Base-by-base conservation (phyloP, 2,797 vertebrate genomes). In the Xiphophorus birchmanni region DNA sequence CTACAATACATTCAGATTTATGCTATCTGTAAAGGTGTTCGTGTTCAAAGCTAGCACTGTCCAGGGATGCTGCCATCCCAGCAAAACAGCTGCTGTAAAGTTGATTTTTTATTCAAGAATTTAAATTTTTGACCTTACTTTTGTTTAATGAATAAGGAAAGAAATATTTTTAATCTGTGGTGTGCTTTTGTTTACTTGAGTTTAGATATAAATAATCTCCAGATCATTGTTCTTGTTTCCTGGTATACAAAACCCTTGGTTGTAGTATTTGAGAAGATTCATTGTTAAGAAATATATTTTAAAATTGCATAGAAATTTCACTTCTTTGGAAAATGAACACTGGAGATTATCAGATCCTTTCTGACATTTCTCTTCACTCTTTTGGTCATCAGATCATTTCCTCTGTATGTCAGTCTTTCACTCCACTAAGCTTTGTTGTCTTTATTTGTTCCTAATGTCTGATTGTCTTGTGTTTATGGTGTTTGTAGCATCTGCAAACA, bases 381-480 rank as follows among this genome's bases (percentile, higher is more conserved):
- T 83, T 65, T n/a, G 84, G 73, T 75, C 76, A 50, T 50, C 23
- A 0, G 75, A 83, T 54, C 71, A 50, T 83, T 86, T 89, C 82
- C 87, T 82, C 5, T 80, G 42, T 63, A 81, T 77, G 47, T 88
- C 88, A 81, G 42, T 44, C 79, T 91, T 91, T 87, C 85, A 78
- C 89, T 69, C 65, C 81, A 69, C 76, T 80, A 82, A 89, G 18
- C 79, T 56, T 65, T 75, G 76, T 60, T 74, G 75, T 63, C 80
- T 76, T 13, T 11, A 47, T 73, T 75, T 60, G 83, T 76, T 91
- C 90, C 80, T 81, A 73, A 89, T 13, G 32, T 21, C 10, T 76
- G 73, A 60, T 81, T 75, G 86, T 84, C 82, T 75, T 74, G 65
- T 88, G 85, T 87, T 88, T 89, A 89, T 86, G 83, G 82, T 91